Evolutionary conservation across 2,888 invertebrate genomes (phyloP), one percentile per base, ranked within the genome.

Genomic region (Caenorhabditis sp.): DNA sequence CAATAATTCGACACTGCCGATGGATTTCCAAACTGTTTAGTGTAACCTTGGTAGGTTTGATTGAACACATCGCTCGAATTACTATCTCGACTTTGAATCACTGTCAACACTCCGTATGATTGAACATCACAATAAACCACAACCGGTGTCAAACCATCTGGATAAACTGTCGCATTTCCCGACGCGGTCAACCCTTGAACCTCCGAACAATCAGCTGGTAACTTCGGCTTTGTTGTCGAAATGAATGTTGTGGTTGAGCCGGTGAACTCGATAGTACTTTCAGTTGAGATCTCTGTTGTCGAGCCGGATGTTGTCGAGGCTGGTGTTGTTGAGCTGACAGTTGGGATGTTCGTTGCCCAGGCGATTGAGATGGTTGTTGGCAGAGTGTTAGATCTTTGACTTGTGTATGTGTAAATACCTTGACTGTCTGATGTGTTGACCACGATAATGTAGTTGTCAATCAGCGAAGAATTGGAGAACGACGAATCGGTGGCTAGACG

Each of bases 1-100:
- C 79, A 79, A 55, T 65, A 79, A 55, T 76, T 71, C 31, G 65
- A 68, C 37, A 59, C 74, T 0, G 58, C 23, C 62, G 73, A 74
- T 10, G 77, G 31, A 12, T 27, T 58, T 50, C 80, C 78, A 26
- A 75, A 66, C 17, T 37, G 61, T 21, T 53, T 37, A 23, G 62
- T 62, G 49, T 78, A 81, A n/a, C 59, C 55, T 12, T 49, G 60
- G n/a, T 51, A 58, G 0, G 63, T 51, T 12, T 66, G 10, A n/a
- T 66, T 64, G 50, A 64, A 76, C 12, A 50, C 58, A 27, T 54
- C 55, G 10, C 49, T 49, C 8, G 59, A 19, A 14, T 37, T 51
- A 8, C 3, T 27, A 55, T 61, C 77, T 27, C 66, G 61, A 49
- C 72, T 76, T 26, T 76, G 75, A 37, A 76, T 72, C 6, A 62